These are phyloP conservation scores for Lasioglossum marginatum DNA, from an alignment of 2,888 invertebrate species.

Conservation along the genomic window DNA sequence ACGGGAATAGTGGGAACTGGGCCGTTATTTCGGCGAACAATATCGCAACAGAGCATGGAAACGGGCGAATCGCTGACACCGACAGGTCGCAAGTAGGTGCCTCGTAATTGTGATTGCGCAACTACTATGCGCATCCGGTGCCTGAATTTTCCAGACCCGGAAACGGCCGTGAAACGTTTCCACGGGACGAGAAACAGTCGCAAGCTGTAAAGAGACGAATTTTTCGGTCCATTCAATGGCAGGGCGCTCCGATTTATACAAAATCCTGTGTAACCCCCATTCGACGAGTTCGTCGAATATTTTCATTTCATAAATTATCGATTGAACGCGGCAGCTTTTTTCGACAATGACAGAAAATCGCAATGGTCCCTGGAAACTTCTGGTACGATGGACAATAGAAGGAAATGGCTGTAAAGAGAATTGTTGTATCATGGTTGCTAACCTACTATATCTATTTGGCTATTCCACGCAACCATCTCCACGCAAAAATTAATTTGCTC, in stretches of 20 bases:
- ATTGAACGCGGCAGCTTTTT: neutral
- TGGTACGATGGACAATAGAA: neutral
- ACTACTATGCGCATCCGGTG: constrained; percentile 53
- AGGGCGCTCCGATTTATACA: constrained; percentile 7
- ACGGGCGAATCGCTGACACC: constrained; percentile 55
- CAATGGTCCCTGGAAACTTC: neutral
- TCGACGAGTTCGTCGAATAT: neutral
- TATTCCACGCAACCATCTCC: neutral
- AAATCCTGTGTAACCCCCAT: neutral
- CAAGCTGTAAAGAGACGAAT: neutral
- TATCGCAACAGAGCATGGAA: constrained; percentile 37
- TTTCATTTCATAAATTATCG: constrained; percentile 12
- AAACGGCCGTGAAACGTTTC: constrained; percentile 41
- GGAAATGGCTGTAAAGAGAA: neutral
- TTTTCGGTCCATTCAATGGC: constrained; percentile 12
- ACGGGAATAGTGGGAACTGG: constrained; percentile 32
- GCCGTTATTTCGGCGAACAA: constrained; percentile 52
- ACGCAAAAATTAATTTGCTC: neutral
- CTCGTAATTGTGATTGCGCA: constrained; percentile 50
- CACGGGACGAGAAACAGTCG: constrained; percentile 9
- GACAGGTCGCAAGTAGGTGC: constrained; percentile 46
- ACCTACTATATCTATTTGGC: neutral
- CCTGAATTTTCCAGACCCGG: constrained; percentile 45
- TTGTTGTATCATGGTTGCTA: neutral
- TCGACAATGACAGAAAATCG: neutral